These are phyloP conservation scores for Xiphophorus maculatus DNA, from an alignment of 2,113 vertebrate genomes.

Conservation along the genomic window DNA sequence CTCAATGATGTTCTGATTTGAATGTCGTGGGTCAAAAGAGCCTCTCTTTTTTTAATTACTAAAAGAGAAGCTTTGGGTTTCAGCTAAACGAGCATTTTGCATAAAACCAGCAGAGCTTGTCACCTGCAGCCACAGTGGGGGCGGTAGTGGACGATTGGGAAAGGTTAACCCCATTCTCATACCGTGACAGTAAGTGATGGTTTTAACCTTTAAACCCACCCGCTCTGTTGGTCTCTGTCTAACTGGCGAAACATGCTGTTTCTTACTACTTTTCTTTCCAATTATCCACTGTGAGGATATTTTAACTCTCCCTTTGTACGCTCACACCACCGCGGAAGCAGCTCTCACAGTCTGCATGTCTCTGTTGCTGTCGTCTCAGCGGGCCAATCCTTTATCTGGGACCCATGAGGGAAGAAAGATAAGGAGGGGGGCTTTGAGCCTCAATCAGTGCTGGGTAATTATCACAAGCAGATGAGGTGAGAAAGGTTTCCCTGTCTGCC, in stretches of 20 bases:
- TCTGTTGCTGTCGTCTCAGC: slow-evolving; percentile 40
- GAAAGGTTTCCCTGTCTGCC: slow-evolving; percentile 45
- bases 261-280: slow-evolving; percentile 33
- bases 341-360: slow-evolving; percentile 33
- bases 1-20: neutral
- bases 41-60: neutral
- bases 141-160: slow-evolving; percentile 17
- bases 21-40: neutral
- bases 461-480: slow-evolving; percentile 70
- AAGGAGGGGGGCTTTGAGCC: slow-evolving; percentile 67
- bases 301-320: neutral
- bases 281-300: slow-evolving; percentile 29
- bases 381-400: slow-evolving; percentile 47
- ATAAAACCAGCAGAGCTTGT: slow-evolving; percentile 13
- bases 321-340: slow-evolving; percentile 10
- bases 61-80: slow-evolving; percentile 3
- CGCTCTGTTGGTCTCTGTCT: slow-evolving; percentile 19
- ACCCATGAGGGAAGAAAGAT: slow-evolving; percentile 60
- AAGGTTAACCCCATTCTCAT: slow-evolving; percentile 54
- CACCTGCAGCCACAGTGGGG: slow-evolving; percentile 8
- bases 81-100: slow-evolving; percentile 25
- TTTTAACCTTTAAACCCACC: slow-evolving; percentile 58
- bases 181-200: slow-evolving; percentile 53
- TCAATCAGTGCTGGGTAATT: slow-evolving; percentile 78
- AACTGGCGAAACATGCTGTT: slow-evolving; percentile 30